Base-by-base conservation (phyloP, 2,888 invertebrate species). In the Cephus pulcher region DNA sequence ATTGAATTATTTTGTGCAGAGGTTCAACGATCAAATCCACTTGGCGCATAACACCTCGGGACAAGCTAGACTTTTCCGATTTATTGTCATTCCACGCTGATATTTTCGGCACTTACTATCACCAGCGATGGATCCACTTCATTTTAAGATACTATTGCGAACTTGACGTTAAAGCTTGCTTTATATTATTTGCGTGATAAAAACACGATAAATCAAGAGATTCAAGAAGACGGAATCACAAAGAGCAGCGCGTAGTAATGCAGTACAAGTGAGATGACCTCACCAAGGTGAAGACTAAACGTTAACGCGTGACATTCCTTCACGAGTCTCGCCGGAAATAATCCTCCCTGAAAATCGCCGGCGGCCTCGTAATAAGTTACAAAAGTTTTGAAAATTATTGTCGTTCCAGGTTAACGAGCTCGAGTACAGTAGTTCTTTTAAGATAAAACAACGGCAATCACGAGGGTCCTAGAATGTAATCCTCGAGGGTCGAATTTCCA, bases 51-150 rank as follows among this genome's bases (percentile, higher is more conserved):
- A 84, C 79, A 56, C 56, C 23, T 56, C 56, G 2, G 56, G 56
- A 56, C 74, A 23, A 35, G 12, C 35, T 33, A 34, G 81, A 74
- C 78, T 80, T 79, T 82, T 82, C 81, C 12, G 37, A 34, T 82
- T 86, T 87, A 87, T 88, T 87, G 87, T 88, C 87, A 87, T 88
- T 86, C 85, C 87, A 88, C 84, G 83, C 78, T 33, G 75, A 56
- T 56, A 23, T 2, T 56, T 56, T 23, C 56, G 9, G 9, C 23
- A 56, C 23, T 56, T 56, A 9, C 9, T 56, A 9, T 56, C 56
- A 56, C 23, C 56, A 56, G 9, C 56, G 56, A 56, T 1, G 9
- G 56, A 56, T 56, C 9, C 56, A 23, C 9, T 9, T 56, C 56
- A 56, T 56, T 56, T 56, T 56, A 56, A 9, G 56, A 23, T 56